Evolutionary conservation across 1,140 invertebrate genomes (phyloP), one percentile per base, ranked within the genome.

Genomic region (Drosophila pruinosa): DNA sequence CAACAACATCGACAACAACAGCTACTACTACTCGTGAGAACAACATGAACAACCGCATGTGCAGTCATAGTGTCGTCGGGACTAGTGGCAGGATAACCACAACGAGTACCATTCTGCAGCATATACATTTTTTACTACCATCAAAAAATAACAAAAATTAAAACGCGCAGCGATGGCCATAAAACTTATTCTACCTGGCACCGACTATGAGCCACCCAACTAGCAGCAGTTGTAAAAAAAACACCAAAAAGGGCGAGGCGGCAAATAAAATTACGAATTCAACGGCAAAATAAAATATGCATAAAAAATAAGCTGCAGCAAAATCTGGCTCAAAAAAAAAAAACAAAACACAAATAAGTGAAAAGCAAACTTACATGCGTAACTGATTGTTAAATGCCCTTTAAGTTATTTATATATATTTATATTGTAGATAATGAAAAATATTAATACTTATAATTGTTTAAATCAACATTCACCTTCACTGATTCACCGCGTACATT

Each of bases 211-310:
- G 59, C 36, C 41, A 31, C 1, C 10, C 31, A 50, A 6, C 21
- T 48, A 38, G 48, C 57, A 67, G 61, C 68, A 76, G 59, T 72
- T 19, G 52, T 61, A 57, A 19, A 38, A 45, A 28, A 65, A 65
- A 64, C n/a, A n/a, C n/a, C n/a, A n/a, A n/a, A n/a, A 31, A 24
- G 73, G 64, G 59, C 45, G 81, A 50, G 68, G 59, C 59, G 50
- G 69, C 73, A 86, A 88, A 88, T 81, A 86, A 81, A 81, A 86
- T 86, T 86, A 86, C 81, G 81, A 82, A 86, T 86, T 82, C 81
- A 86, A 86, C 75, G 77, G 82, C 82, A 75, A 86, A 85, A 88
- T 88, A 78, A 86, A 86, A 88, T 86, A 86, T 86, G 82, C 82
- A 86, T 86, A 75, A 78, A 88, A 86, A 81, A 88, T 86, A 86